These are phyloP conservation scores for Anguilla marmorata DNA, from an alignment of 2,797 vertebrate species.

Conservation along the genomic window DNA sequence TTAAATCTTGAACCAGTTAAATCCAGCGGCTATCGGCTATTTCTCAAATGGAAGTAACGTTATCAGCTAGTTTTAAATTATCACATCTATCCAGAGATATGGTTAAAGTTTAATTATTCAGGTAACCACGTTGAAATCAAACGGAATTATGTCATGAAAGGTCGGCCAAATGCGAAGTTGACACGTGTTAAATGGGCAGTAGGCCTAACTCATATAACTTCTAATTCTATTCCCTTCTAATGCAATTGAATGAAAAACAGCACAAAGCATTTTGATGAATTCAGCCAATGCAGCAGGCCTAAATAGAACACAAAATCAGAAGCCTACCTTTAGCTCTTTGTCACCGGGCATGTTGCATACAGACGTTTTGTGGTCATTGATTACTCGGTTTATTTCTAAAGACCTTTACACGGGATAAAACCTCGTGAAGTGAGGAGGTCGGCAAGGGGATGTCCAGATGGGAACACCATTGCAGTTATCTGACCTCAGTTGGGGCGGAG, in stretches of 20 bases:
- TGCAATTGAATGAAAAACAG: not conserved
- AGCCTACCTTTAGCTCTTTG: slow-evolving; percentile 17
- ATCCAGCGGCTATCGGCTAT: no score
- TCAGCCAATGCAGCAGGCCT: not conserved
- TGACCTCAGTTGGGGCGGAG: not conserved
- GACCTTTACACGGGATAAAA: not conserved
- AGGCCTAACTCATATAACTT: not conserved
- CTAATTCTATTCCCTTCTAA: not conserved
- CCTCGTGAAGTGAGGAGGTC: not conserved
- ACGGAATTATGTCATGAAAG: no score
- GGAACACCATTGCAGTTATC: not conserved
- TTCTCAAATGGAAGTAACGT: no score
- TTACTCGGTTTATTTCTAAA: not conserved
- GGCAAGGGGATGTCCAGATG: not conserved
- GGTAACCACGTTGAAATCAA: no score
- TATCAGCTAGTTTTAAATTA: no score
- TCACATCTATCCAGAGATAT: no score
- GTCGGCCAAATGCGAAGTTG: no score
- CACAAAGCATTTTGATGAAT: not conserved
- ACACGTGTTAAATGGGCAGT: no score
- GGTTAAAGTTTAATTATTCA: no score
- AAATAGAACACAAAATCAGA: not conserved
- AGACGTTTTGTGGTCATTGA: not conserved
- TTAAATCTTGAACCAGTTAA: no score
- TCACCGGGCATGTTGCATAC: slow-evolving; percentile 7